Conservation (phyloP, 2,113 vertebrate genomes). For the Apodemus speciosus region DNA sequence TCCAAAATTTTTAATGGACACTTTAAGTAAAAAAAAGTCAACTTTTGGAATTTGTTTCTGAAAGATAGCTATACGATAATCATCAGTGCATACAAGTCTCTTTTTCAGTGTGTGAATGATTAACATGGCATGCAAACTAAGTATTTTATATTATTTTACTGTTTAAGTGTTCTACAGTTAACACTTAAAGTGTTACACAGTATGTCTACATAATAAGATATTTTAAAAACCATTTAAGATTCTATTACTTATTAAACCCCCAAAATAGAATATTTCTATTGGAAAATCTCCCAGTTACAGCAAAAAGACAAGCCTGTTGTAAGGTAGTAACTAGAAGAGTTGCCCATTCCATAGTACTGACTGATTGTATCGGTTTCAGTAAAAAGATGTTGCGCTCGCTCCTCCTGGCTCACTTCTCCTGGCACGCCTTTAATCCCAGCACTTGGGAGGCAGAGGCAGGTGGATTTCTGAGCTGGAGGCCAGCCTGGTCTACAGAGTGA, state of each 20-base stretch:
- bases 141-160: not conserved
- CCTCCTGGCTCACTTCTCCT: no score
- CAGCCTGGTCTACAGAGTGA: no score
- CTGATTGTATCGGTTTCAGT: not conserved
- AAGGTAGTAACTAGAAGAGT: not conserved
- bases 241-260: not conserved
- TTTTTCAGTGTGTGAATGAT: not conserved
- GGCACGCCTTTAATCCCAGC: no score
- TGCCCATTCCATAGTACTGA: not conserved
- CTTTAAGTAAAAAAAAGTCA: not conserved
- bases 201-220: not conserved
- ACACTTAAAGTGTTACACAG: not conserved
- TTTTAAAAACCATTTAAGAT: conserved; percentile 24
- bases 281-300: not conserved
- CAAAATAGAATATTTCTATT: not conserved
- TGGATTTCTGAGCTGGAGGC: no score
- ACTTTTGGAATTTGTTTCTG: not conserved
- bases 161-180: conserved; percentile 8
- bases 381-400: not conserved
- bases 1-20: not conserved
- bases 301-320: not conserved
- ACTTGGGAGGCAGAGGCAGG: no score
- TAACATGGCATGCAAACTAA: conserved; percentile 7
- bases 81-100: not conserved
- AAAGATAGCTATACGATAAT: not conserved